A percentile compares a stretch with the other conserved stretches of the same genome.
Conservation (phyloP, 2,888 invertebrate genomes). For the Chaitophorus viminalis region DNA sequence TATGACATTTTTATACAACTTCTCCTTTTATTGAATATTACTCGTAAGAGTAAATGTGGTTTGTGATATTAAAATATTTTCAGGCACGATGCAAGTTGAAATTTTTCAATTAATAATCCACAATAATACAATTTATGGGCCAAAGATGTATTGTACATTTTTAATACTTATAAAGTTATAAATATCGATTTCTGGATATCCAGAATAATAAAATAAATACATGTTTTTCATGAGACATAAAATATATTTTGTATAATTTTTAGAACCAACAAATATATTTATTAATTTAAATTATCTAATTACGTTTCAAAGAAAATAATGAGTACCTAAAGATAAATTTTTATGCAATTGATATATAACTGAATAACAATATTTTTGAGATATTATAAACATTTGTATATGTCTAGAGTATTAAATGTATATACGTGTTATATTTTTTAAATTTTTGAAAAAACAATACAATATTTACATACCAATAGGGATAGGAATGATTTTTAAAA, state of each 20-base stretch:
- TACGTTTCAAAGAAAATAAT: conserved; percentile 43
- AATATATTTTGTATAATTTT: conserved; percentile 41
- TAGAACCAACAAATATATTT: conserved; percentile 33
- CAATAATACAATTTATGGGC: no score
- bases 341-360: conserved; percentile 3
- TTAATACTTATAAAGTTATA: no score
- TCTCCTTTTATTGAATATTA: no score
- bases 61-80: no score
- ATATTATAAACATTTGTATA: conserved; percentile 8
- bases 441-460: conserved; percentile 19
- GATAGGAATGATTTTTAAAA: conserved; percentile 33
- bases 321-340: conserved; percentile 3
- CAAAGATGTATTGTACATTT: no score
- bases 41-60: no score
- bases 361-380: conserved; percentile 30
- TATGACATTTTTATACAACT: no score
- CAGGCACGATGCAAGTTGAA: no score
- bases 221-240: conserved; percentile 6
- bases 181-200: no score
- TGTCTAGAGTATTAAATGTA: not conserved
- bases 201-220: not conserved
- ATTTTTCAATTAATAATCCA: no score
- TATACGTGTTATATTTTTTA: conserved; percentile 12
- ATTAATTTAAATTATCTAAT: conserved; percentile 28
- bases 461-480: conserved; percentile 26